Evolutionary conservation across 2,888 invertebrate genomes (phyloP).

Genomic region (Dynastes grantii): DNA sequence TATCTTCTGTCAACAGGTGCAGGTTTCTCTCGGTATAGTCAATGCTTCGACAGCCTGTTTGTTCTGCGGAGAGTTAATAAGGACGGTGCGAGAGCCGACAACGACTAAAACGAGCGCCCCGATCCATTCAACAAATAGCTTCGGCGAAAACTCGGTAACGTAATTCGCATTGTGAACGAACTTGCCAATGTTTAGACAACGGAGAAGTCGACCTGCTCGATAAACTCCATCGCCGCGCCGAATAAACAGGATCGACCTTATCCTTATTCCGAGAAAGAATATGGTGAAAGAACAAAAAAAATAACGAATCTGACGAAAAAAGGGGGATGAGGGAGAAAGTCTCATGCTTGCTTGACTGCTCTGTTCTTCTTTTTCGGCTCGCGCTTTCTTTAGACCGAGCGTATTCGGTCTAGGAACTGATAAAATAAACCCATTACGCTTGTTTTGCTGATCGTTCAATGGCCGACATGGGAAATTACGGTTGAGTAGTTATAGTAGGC

Average conservation of each 20-base stretch:
- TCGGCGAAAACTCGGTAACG: background rate
- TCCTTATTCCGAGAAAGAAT: background rate
- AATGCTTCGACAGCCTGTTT: constrained; percentile 5
- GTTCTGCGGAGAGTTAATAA: constrained; percentile 22
- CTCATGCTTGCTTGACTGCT: background rate
- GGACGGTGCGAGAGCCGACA: background rate
- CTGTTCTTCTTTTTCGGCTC: background rate
- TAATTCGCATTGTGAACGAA: constrained; percentile 16
- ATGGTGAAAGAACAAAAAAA: constrained; percentile 8
- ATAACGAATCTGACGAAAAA: background rate
- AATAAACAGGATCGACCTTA: background rate
- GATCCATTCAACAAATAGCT: constrained; percentile 25
- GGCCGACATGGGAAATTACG: constrained; percentile 16
- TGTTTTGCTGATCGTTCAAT: constrained; percentile 8
- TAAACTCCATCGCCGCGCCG: constrained; percentile 7
- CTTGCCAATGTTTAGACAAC: constrained; percentile 4
- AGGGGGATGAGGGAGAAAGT: background rate
- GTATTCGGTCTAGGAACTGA: background rate
- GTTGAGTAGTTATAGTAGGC: constrained; percentile 11
- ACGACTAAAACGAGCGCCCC: background rate
- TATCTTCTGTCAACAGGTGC: constrained; percentile 40
- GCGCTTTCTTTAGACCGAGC: background rate
- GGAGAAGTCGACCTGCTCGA: constrained; percentile 22
- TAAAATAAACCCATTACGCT: background rate
- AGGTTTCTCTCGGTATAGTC: background rate